A percentile compares a stretch with the other conserved stretches of the same genome.
Conservation (phyloP, 2,888 invertebrate species). For the Philopedon plagiatum region DNA sequence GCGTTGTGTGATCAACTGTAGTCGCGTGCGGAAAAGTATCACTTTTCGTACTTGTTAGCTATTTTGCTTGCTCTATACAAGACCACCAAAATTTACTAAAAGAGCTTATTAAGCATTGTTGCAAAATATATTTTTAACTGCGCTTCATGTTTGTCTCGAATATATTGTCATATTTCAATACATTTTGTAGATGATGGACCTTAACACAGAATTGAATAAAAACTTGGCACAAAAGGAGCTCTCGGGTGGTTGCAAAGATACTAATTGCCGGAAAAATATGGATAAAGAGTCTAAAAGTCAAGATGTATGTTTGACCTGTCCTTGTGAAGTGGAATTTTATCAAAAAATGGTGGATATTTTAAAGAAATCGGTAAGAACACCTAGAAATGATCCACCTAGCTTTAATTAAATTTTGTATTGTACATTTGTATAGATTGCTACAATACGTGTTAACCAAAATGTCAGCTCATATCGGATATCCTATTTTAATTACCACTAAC, state of each 20-base stretch:
- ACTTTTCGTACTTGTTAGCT: too few relatives aligned
- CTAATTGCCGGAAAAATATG: slow-evolving; percentile 48
- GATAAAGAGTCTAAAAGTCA: slow-evolving; percentile 33
- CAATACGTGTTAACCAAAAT: too few relatives aligned
- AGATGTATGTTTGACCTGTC: slow-evolving; percentile 53
- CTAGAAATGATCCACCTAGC: too few relatives aligned
- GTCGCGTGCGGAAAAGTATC: too few relatives aligned
- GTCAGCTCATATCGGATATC: too few relatives aligned
- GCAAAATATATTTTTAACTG: not conserved
- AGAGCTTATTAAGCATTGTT: too few relatives aligned
- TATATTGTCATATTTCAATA: not conserved
- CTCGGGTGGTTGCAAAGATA: slow-evolving; percentile 50
- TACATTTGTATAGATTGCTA: too few relatives aligned
- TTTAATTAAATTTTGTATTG: too few relatives aligned
- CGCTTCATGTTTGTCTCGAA: not conserved
- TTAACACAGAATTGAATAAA: slow-evolving; percentile 58
- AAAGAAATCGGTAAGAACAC: slow-evolving; percentile 55
- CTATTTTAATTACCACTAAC: too few relatives aligned
- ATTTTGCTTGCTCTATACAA: too few relatives aligned
- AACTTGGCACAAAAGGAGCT: slow-evolving; percentile 54
- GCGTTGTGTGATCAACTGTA: too few relatives aligned
- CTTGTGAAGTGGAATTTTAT: slow-evolving; percentile 58
- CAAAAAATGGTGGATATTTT: slow-evolving; percentile 57
- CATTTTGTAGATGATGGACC: slow-evolving; percentile 56
- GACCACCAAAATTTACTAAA: too few relatives aligned